phyloP scores from a whole-genome alignment of 2,888 invertebrate genomes.

The Danaus chrysippus region DNA sequence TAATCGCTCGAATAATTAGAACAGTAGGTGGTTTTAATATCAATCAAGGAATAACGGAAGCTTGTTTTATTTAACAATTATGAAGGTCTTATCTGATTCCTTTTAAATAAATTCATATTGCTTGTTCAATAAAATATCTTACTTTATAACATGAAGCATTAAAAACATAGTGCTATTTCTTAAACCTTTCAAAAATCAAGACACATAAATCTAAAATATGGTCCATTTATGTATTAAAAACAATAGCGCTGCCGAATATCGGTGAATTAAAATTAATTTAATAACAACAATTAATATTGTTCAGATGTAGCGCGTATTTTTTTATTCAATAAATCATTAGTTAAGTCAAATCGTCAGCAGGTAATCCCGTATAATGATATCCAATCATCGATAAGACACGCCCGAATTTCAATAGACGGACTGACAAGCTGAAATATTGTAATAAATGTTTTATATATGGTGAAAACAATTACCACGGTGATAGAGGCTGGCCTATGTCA shows the following conservation, averaged over 20 bases:
- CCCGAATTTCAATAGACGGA: conserved; percentile 72
- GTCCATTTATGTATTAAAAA: no score
- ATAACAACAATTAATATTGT: not conserved
- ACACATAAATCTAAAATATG: no score
- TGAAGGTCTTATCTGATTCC: not conserved
- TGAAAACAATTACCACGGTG: conserved; percentile 63
- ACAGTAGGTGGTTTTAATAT: not conserved
- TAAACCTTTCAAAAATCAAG: no score
- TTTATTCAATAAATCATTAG: conserved; percentile 25
- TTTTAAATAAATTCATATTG: not conserved
- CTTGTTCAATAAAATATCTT: not conserved
- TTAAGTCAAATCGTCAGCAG: conserved; percentile 39
- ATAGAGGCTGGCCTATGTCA: conserved; percentile 31
- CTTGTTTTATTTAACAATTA: not conserved
- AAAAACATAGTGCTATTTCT: no score
- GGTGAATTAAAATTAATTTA: not conserved
- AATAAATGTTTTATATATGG: conserved; percentile 65
- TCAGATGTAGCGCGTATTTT: conserved; percentile 7
- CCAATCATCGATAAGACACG: conserved; percentile 75
- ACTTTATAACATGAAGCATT: not conserved
- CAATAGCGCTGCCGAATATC: not conserved
- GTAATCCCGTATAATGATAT: conserved; percentile 58
- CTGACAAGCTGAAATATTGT: conserved; percentile 74
- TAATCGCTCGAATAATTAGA: not conserved
- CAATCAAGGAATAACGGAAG: conserved; percentile 5